Base-by-base conservation (phyloP, 2,113 vertebrate species). In the Antigone vipio region DNA sequence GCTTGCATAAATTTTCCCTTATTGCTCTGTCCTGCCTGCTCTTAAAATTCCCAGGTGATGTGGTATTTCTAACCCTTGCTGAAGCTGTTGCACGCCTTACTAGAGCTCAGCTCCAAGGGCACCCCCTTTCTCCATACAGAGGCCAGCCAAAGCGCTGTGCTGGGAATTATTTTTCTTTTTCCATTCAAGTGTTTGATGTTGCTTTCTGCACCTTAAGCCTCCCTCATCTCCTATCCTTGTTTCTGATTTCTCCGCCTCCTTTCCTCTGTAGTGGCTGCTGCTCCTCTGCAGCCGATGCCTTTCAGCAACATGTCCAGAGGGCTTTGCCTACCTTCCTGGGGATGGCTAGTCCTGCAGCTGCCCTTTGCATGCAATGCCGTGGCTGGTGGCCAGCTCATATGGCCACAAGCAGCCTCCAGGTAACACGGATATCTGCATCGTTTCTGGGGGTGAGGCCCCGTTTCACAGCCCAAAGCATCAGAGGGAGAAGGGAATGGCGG, bases 121-220 rank as follows among this genome's bases (percentile, higher is more conserved):
- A 73, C 15, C 38, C 32, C 32, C 11, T 53, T 73, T 69, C 42
- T 59, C 60, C 1, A 0, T 12, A 18, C 0, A 0, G 40, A 52
- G n/a, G 53, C 11, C 50, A 68, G 60, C 17, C 0, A 2, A 81
- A 63, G 55, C 4, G 3, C 34, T 87, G 69, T 0, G 0, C 58
- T 87, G 40, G 66, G 52, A 88, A 81, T 78, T 63, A 40, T 26
- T 74, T 86, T 74, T 58, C 23, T 55, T 82, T 85, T 76, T 81
- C 73, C 27, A 30, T 44, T 84, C 34, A 55, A 63, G 60, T 30
- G 18, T 47, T 81, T 49, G 15, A 35, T 49, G 50, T 9, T 69
- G 63, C 32, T 85, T 35, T 83, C 75, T 71, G 38, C 42, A 40
- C 42, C 63, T 82, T 20, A 20, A 68, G 17, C 42, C 58, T 82